Evolutionary conservation across 2,113 vertebrate genomes (phyloP).

Genomic region (Alouatta palliata): DNA sequence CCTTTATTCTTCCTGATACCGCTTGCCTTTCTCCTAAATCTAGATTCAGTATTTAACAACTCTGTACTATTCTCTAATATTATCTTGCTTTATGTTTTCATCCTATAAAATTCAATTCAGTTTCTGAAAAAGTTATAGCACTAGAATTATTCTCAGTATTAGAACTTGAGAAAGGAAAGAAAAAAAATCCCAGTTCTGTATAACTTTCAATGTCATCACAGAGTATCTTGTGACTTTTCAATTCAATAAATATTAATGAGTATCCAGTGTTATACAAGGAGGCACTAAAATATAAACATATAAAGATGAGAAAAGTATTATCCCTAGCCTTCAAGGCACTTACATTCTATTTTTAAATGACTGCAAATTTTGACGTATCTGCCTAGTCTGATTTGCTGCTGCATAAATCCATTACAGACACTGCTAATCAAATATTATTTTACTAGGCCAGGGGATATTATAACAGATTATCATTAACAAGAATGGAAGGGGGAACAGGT

Average conservation of each 20-base stretch:
- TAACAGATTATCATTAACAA: not conserved
- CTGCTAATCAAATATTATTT: not conserved
- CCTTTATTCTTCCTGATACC: not conserved
- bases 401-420: not conserved
- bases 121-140: not conserved
- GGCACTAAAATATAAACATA: not conserved
- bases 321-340: not conserved
- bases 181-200: not conserved
- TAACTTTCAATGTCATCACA: not conserved
- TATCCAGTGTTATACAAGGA: not conserved
- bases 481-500: not conserved
- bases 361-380: not conserved
- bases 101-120: not conserved
- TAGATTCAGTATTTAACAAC: not conserved
- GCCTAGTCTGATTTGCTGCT: not conserved
- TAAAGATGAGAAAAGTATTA: not conserved
- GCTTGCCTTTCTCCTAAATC: not conserved
- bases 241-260: not conserved
- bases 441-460: not conserved
- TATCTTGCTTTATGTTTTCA: not conserved
- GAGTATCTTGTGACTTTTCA: not conserved
- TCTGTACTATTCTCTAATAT: not conserved
- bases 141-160: constrained; percentile 21
- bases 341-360: not conserved
- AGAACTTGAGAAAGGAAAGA: constrained; percentile 11